Conservation (phyloP, 2,797 vertebrate species). For the Danio tinwini region DNA sequence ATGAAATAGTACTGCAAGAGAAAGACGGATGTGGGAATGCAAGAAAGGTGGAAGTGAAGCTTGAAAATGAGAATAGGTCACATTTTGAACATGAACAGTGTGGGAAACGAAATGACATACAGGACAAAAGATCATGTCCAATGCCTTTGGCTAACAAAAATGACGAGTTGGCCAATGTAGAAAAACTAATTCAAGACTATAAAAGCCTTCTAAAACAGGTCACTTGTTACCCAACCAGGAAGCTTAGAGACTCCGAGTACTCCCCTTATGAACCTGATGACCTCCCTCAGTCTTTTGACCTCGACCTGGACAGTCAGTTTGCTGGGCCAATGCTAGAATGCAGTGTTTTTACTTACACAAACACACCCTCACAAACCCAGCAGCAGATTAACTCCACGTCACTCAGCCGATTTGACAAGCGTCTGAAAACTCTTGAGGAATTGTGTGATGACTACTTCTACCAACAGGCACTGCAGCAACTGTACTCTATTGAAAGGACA, state of each 20-base stretch:
- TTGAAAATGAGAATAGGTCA: constrained; percentile 4
- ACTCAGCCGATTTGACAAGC: constrained; percentile 83
- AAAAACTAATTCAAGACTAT: constrained; percentile 87
- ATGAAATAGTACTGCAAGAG: constrained; percentile 42
- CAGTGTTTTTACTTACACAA: constrained; percentile 1
- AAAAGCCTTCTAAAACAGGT: constrained; percentile 92
- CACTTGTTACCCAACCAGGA: constrained; percentile 89
- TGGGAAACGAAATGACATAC: constrained; percentile 7
- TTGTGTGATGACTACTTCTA: constrained; percentile 92
- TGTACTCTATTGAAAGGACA: constrained; percentile 82
- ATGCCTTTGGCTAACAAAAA: constrained; percentile 82
- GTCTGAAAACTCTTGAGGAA: constrained; percentile 89
- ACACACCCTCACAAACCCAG: constrained; percentile 72
- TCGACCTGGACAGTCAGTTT: constrained; percentile 49
- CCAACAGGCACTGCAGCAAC: constrained; percentile 85
- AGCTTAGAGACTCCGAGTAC: constrained; percentile 83
- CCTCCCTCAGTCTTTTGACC: constrained; percentile 32
- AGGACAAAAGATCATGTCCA: constrained; percentile 70
- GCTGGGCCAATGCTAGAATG: constrained; percentile 47
- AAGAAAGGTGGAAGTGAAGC: constrained; percentile 19
- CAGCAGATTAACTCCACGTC: constrained; percentile 83
- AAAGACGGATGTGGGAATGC: constrained; percentile 22
- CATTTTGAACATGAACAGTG: not conserved
- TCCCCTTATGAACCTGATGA: constrained; percentile 79
- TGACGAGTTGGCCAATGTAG: constrained; percentile 85